Percentiles rank a stretch among this genome's conserved stretches.
phyloP scores from a whole-genome alignment of 2,797 vertebrate species.

The Acanthurus leucopareius region DNA sequence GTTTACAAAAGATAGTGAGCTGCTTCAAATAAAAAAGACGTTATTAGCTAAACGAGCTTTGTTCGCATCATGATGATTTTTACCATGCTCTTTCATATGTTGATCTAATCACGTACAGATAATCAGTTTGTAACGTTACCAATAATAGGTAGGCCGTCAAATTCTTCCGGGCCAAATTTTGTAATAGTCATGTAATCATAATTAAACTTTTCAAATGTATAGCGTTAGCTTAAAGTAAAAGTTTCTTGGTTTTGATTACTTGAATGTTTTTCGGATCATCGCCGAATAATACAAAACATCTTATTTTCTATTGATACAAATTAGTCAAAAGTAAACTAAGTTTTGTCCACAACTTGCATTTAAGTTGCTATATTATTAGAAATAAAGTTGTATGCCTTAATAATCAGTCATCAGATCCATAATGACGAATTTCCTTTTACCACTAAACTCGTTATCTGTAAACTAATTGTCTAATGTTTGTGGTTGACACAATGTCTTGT shows the following conservation, averaged over 20 bases:
- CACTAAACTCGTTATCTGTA: neutral
- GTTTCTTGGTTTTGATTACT: neutral
- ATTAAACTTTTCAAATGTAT: neutral
- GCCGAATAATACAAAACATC: neutral
- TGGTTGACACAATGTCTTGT: neutral
- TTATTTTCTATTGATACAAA: neutral
- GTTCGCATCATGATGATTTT: neutral
- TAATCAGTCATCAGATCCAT: neutral
- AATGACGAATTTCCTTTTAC: neutral
- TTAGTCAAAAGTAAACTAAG: neutral
- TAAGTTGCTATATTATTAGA: neutral
- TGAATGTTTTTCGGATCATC: too few species aligned
- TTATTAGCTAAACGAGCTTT: neutral
- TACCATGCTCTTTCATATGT: neutral
- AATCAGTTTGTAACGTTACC: neutral
- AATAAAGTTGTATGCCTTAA: neutral
- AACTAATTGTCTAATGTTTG: neutral
- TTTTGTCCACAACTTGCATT: neutral
- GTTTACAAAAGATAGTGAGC: neutral
- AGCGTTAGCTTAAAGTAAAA: neutral
- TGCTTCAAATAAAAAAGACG: rapidly evolving
- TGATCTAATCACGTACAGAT: neutral
- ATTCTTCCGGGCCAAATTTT: neutral
- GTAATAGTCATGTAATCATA: rapidly evolving
- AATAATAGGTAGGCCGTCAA: neutral